Percentiles rank a stretch among this genome's conserved stretches.
phyloP scores from a whole-genome alignment of 1,140 invertebrate species.

The Apocrypta bakeri region DNA sequence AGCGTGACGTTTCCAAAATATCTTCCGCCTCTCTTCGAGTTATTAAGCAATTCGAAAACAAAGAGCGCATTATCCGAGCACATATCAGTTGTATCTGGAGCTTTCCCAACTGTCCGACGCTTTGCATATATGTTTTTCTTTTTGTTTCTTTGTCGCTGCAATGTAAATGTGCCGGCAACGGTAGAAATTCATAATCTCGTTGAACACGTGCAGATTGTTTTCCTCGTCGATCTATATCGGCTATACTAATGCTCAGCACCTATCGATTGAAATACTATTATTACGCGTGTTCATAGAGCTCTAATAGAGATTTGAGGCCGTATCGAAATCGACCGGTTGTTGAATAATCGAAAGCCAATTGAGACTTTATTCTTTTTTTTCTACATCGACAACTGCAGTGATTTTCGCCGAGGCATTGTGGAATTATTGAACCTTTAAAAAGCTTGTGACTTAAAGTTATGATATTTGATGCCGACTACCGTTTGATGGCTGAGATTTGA shows the following conservation, averaged over 20 bases:
- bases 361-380: too few relatives aligned
- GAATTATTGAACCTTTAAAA: not conserved
- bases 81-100: not conserved
- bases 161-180: not conserved
- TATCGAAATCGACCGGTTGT: not conserved
- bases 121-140: not conserved
- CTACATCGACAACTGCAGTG: too few relatives aligned
- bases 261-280: not conserved
- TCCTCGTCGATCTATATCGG: not conserved
- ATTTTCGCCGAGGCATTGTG: too few relatives aligned
- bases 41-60: not conserved
- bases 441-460: too few relatives aligned
- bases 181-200: not conserved
- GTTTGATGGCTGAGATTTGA: not conserved
- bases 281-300: not conserved
- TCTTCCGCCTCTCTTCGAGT: not conserved
- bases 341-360: not conserved
- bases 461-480: too few relatives aligned
- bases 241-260: not conserved
- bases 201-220: not conserved
- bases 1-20: not conserved
- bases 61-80: not conserved
- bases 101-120: not conserved
- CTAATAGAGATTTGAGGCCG: not conserved
- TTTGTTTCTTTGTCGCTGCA: too few relatives aligned